phyloP scores from a whole-genome alignment of 2,888 invertebrate species.

The Allophyes oxyacanthae region DNA sequence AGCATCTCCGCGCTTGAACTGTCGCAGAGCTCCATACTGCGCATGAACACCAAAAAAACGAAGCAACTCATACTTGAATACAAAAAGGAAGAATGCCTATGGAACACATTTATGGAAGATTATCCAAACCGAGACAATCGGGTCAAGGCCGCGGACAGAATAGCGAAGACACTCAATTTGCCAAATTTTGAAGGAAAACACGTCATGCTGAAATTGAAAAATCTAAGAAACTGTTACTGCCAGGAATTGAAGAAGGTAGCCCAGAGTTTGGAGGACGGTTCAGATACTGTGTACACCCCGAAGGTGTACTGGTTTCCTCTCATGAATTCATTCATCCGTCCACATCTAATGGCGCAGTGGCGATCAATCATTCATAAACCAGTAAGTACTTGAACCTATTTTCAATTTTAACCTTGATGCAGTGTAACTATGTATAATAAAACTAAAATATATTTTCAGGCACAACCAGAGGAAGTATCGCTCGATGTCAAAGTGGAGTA shows the following conservation, averaged over 20 bases:
- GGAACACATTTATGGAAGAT: slow-evolving; percentile 63
- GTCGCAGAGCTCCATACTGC: slow-evolving; percentile 54
- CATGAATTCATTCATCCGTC: slow-evolving; percentile 71
- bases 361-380: background rate
- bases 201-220: slow-evolving; percentile 75
- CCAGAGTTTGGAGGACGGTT: slow-evolving; percentile 38
- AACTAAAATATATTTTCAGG: slow-evolving; percentile 14
- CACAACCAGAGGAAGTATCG: background rate
- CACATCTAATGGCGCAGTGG: slow-evolving; percentile 60
- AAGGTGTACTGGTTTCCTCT: slow-evolving; percentile 67
- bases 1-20: slow-evolving; percentile 20
- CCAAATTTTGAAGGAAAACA: slow-evolving; percentile 67
- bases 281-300: slow-evolving; percentile 60
- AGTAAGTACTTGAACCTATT: slow-evolving; percentile 11
- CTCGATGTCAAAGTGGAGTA: slow-evolving; percentile 30
- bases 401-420: background rate
- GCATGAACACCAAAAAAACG: slow-evolving; percentile 64
- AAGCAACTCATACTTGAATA: slow-evolving; percentile 67
- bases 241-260: slow-evolving; percentile 76
- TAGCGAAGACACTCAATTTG: slow-evolving; percentile 66
- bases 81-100: slow-evolving; percentile 66
- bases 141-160: slow-evolving; percentile 58
- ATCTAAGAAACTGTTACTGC: slow-evolving; percentile 72
- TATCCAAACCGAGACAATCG: slow-evolving; percentile 63
- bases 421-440: background rate